phyloP scores from a whole-genome alignment of 2,888 invertebrate genomes.

The Rotaria macrura region DNA sequence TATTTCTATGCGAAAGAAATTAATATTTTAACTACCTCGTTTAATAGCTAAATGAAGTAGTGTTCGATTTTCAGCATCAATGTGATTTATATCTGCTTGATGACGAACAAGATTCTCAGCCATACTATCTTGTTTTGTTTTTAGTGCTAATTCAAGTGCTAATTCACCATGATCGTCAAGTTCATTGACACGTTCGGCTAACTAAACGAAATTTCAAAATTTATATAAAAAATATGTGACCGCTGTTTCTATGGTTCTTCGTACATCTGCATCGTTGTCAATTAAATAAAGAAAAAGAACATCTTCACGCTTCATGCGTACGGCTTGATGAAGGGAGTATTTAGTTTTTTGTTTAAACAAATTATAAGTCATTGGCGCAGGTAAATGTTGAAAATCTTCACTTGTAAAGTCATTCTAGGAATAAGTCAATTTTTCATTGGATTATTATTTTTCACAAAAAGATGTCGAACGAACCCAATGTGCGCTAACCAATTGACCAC shows the following conservation, averaged over 20 bases:
- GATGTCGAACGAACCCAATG: constrained; percentile 67
- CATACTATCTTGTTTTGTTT: constrained; percentile 65
- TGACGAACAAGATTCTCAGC: constrained; percentile 75
- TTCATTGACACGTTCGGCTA: constrained; percentile 67
- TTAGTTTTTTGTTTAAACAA: constrained; percentile 81
- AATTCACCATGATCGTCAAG: constrained; percentile 71
- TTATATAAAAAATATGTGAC: too few species aligned
- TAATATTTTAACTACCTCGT: constrained; percentile 52
- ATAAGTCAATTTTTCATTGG: too few species aligned
- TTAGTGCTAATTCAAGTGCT: constrained; percentile 73
- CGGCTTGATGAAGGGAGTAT: constrained; percentile 76
- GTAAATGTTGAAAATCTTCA: constrained; percentile 83
- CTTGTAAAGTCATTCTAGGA: constrained; percentile 55
- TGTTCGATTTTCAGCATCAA: constrained; percentile 67
- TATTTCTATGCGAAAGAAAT: background rate
- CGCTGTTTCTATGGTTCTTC: background rate
- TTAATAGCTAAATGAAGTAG: constrained; percentile 73
- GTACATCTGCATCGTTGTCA: constrained; percentile 32
- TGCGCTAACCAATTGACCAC: constrained; percentile 73
- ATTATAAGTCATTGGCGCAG: constrained; percentile 73
- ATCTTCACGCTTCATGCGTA: constrained; percentile 74
- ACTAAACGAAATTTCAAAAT: constrained; percentile 51
- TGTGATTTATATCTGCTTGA: constrained; percentile 71
- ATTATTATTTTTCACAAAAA: too few species aligned
- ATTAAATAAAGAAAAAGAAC: constrained; percentile 57